Percentiles rank a stretch among this genome's conserved stretches.
Conservation (phyloP, 2,113 vertebrate genomes). For the Channa maculata region DNA sequence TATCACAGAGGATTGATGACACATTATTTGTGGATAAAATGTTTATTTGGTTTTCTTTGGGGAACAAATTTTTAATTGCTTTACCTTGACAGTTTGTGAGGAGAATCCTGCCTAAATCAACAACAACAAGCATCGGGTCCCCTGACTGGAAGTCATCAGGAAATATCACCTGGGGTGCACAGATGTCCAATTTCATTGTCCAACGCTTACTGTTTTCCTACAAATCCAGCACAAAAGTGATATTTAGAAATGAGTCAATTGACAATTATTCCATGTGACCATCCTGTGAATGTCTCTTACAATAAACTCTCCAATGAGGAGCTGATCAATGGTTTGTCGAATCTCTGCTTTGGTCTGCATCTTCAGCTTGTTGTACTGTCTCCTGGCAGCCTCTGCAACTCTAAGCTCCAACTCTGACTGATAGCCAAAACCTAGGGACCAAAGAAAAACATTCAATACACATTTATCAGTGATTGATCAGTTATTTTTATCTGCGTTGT, state of each 20-base stretch:
- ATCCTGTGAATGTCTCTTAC: conserved; percentile 82
- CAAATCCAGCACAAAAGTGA: not conserved
- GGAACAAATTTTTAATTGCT: not conserved
- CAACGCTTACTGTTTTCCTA: conserved; percentile 96
- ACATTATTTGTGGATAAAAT: not conserved
- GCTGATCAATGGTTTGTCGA: conserved; percentile 94
- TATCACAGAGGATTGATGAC: not conserved
- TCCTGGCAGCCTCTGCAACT: conserved; percentile 94
- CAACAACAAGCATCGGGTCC: conserved; percentile 93
- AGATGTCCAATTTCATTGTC: conserved; percentile 96
- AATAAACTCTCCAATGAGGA: conserved; percentile 97
- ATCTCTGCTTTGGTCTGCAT: conserved; percentile 99
- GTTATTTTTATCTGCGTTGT: too few relatives aligned
- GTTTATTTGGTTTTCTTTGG: not conserved
- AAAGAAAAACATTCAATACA: conserved; percentile 14
- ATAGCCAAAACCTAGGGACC: conserved; percentile 91
- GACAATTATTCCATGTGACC: not conserved
- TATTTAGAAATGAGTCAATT: not conserved
- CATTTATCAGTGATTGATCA: not conserved
- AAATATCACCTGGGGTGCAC: conserved; percentile 97
- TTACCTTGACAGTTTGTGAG: conserved; percentile 96
- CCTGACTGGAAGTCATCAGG: conserved; percentile 95
- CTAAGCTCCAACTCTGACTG: conserved; percentile 96
- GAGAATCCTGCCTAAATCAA: conserved; percentile 95
- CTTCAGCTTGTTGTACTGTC: conserved; percentile 97